Conservation (phyloP, 2,888 invertebrate genomes). For the Polydrusus cervinus region DNA sequence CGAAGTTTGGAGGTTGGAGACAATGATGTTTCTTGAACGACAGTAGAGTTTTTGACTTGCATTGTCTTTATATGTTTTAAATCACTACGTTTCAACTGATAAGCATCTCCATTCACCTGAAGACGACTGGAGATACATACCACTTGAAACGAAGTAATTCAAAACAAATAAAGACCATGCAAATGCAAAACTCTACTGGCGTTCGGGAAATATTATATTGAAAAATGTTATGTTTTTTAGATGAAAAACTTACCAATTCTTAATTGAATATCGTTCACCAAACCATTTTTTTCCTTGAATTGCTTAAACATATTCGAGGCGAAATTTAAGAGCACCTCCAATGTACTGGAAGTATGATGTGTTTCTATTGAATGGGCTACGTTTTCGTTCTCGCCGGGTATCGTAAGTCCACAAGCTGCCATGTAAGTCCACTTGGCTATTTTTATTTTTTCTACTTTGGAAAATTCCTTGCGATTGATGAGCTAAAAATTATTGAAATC, state of each 20-base stretch:
- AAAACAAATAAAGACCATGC: too few relatives aligned
- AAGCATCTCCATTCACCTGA: too few relatives aligned
- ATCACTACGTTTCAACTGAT: too few relatives aligned
- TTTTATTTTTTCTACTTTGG: slow-evolving; percentile 94
- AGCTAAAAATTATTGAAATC: slow-evolving; percentile 55
- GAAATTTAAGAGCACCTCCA: slow-evolving; percentile 80
- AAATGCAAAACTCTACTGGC: too few relatives aligned
- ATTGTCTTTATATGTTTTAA: too few relatives aligned
- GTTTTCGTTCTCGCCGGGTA: slow-evolving; percentile 78
- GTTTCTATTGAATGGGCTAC: slow-evolving; percentile 59
- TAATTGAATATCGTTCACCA: slow-evolving; percentile 77
- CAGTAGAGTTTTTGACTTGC: too few relatives aligned
- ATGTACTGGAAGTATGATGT: slow-evolving; percentile 66
- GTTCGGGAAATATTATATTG: too few relatives aligned
- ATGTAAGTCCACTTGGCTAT: slow-evolving; percentile 97
- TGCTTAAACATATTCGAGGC: slow-evolving; percentile 82
- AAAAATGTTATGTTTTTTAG: not conserved
- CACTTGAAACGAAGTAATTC: too few relatives aligned
- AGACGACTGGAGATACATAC: too few relatives aligned
- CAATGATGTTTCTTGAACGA: too few relatives aligned
- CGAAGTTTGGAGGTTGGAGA: too few relatives aligned
- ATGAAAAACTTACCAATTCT: slow-evolving; percentile 77
- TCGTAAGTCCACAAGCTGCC: slow-evolving; percentile 95
- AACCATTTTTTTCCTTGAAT: slow-evolving; percentile 76
- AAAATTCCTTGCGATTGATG: slow-evolving; percentile 64